phyloP scores from a whole-genome alignment of 2,888 invertebrate genomes.

The Dicyrtoma fusca region DNA sequence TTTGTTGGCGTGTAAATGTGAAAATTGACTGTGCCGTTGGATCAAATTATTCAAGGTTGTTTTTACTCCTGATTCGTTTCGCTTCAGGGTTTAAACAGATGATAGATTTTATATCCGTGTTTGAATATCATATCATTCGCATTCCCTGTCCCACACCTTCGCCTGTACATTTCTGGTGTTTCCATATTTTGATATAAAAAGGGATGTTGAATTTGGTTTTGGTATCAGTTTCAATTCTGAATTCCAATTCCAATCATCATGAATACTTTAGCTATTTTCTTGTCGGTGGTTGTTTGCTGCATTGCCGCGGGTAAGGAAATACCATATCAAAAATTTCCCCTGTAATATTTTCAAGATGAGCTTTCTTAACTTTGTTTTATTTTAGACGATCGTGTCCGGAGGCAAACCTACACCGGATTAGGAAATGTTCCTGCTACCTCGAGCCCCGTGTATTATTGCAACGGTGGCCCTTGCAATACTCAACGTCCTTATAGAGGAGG shows the following conservation, averaged over 20 bases:
- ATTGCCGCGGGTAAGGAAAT: constrained; percentile 28
- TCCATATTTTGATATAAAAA: constrained; percentile 19
- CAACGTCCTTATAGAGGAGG: no score
- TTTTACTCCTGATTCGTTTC: constrained; percentile 26
- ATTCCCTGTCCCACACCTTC: neutral
- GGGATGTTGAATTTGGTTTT: neutral
- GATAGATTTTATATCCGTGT: constrained; percentile 3
- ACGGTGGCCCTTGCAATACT: no score
- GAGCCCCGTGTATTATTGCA: no score
- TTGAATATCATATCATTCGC: constrained; percentile 22
- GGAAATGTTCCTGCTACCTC: no score
- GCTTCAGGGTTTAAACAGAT: constrained; percentile 17
- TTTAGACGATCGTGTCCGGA: constrained; percentile 17
- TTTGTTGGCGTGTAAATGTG: no score
- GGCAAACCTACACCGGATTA: constrained; percentile 2
- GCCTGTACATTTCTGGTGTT: no score
- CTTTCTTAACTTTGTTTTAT: constrained; percentile 14
- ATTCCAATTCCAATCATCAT: neutral
- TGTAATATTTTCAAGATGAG: constrained; percentile 1
- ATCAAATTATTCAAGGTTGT: constrained; percentile 19
- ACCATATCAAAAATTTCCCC: no score
- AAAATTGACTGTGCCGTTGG: no score
- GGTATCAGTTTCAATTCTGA: constrained; percentile 12
- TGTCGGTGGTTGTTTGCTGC: constrained; percentile 4
- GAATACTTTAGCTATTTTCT: constrained; percentile 22